Evolutionary conservation across 2,113 vertebrate species (phyloP).

Genomic region (Sorex araneus): DNA sequence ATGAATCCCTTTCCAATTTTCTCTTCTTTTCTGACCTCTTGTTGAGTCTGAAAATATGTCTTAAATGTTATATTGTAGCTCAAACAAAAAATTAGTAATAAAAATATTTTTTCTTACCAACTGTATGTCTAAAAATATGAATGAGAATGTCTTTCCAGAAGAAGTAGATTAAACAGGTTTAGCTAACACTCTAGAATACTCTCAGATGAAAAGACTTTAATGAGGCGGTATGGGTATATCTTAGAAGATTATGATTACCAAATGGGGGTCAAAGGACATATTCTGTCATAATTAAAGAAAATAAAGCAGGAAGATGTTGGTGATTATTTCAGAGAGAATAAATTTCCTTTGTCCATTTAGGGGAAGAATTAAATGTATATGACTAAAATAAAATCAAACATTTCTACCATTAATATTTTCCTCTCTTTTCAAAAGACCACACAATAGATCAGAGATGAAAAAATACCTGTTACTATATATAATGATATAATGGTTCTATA

Average conservation of each 20-base stretch:
- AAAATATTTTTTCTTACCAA: background rate
- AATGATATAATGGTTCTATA: background rate
- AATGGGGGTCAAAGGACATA: background rate
- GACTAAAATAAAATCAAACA: conserved; percentile 4
- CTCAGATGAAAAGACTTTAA: background rate
- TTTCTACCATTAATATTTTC: background rate
- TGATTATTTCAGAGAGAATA: conserved; percentile 15
- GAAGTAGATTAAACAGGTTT: background rate
- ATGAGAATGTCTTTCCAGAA: background rate
- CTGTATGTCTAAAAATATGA: background rate
- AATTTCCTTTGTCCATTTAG: background rate
- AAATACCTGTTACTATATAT: background rate
- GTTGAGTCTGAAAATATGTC: background rate
- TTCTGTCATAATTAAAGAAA: background rate
- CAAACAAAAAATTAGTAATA: background rate
- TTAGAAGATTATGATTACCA: background rate
- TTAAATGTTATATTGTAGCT: background rate
- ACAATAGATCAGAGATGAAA: background rate
- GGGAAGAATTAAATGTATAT: background rate
- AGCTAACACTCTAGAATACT: background rate
- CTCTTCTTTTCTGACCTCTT: background rate
- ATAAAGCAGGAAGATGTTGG: background rate
- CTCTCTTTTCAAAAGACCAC: background rate
- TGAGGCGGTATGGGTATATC: background rate
- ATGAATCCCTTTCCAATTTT: background rate